Percentiles rank a stretch among this genome's conserved stretches.
phyloP scores from a whole-genome alignment of 2,113 vertebrate species.

The Megaleporinus macrocephalus region DNA sequence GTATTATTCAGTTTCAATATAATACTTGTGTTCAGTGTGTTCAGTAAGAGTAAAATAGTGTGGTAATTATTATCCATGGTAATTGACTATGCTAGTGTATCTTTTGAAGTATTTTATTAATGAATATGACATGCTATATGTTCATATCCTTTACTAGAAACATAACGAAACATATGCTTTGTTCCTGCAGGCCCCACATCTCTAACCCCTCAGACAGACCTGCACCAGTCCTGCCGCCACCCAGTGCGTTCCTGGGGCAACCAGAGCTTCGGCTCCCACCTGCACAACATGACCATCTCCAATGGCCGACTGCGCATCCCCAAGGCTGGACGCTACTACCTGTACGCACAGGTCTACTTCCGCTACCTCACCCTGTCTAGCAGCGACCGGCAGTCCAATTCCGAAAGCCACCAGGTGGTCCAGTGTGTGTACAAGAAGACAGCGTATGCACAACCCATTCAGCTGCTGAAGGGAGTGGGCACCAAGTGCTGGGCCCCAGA shows the following conservation, averaged over 20 bases:
- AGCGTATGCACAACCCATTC: constrained; percentile 67
- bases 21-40: too few relatives aligned
- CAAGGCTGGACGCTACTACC: constrained; percentile 76
- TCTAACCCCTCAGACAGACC: constrained; percentile 57
- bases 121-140: too few relatives aligned
- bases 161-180: neutral
- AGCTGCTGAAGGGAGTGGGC: constrained; percentile 78
- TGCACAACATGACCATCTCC: constrained; percentile 75
- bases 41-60: too few relatives aligned
- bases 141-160: too few relatives aligned
- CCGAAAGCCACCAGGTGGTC: constrained; percentile 69
- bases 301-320: constrained; percentile 68
- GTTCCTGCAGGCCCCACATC: constrained; percentile 43
- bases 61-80: too few relatives aligned
- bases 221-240: constrained; percentile 77
- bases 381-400: constrained; percentile 8
- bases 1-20: too few relatives aligned
- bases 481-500: constrained; percentile 77
- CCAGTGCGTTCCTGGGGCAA: constrained; percentile 71
- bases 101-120: too few relatives aligned
- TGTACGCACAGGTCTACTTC: constrained; percentile 80
- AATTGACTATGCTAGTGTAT: too few relatives aligned
- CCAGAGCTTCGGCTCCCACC: constrained; percentile 66
- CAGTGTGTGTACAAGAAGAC: constrained; percentile 78
- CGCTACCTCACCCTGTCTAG: constrained; percentile 59